Evolutionary conservation across 2,113 vertebrate genomes (phyloP).

Genomic region (Synchiropus splendidus): DNA sequence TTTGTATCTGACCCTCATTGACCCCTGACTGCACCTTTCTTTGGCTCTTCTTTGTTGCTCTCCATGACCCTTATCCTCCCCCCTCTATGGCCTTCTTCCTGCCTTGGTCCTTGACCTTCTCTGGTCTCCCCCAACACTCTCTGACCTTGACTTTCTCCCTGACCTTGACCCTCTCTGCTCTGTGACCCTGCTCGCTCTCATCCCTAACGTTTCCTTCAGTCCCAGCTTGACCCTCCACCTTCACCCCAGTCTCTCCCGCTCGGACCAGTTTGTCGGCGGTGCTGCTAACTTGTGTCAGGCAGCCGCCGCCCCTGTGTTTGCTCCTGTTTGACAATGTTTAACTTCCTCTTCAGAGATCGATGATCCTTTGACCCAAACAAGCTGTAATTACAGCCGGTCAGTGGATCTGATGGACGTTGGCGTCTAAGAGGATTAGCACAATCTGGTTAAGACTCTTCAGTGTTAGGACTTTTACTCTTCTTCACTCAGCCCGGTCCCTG

Average conservation of each 20-base stretch:
- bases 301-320: constrained; percentile 26
- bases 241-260: not conserved
- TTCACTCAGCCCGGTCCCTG: constrained; percentile 12
- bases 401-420: constrained; percentile 32
- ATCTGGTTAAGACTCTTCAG: constrained; percentile 53
- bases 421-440: constrained; percentile 61
- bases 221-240: not conserved
- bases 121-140: too few species aligned
- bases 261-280: constrained; percentile 1
- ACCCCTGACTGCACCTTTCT: too few species aligned
- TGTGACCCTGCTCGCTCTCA: too few species aligned
- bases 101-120: too few species aligned
- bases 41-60: too few species aligned
- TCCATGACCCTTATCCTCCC: too few species aligned
- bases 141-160: too few species aligned
- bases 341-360: constrained; percentile 3
- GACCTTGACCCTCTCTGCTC: too few species aligned
- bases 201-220: too few species aligned
- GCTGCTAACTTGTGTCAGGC: constrained; percentile 8
- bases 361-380: constrained; percentile 23
- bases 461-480: constrained; percentile 40
- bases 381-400: constrained; percentile 20
- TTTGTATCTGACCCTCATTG: too few species aligned
- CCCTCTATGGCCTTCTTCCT: too few species aligned
- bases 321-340: constrained; percentile 42